These are phyloP conservation scores for Schlechtendalia chinensis DNA, from an alignment of 1,140 invertebrate genomes.

Conservation along the genomic window DNA sequence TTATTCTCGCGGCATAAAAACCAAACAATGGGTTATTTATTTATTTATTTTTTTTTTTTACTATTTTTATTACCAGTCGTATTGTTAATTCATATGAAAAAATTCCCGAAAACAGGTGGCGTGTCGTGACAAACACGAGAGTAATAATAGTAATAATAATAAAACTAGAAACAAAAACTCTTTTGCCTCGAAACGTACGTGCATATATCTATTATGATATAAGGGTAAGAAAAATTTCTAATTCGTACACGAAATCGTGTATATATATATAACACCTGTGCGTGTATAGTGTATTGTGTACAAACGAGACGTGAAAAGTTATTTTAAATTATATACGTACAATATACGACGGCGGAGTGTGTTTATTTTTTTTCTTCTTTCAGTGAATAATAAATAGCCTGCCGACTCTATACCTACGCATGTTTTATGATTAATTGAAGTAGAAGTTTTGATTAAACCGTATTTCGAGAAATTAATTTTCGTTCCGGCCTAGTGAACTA, in stretches of 20 bases:
- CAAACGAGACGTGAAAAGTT: neutral
- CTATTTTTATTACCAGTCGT: neutral
- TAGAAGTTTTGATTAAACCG: conserved; percentile 29
- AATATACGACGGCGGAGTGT: neutral
- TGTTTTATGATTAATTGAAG: conserved; percentile 25
- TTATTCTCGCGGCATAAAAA: neutral
- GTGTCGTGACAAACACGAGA: conserved; percentile 22
- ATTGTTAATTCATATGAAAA: conserved; percentile 22
- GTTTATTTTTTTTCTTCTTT: conserved; percentile 9
- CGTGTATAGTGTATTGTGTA: neutral
- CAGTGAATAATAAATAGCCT: neutral
- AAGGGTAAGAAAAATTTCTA: neutral
- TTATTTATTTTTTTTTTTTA: neutral
- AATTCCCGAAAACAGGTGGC: conserved; percentile 5
- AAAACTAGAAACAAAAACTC: too few relatives aligned
- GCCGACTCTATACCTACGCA: neutral
- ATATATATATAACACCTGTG: neutral
- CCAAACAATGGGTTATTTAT: neutral
- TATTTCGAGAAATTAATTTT: conserved; percentile 27
- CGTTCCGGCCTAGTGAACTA: conserved; percentile 23
- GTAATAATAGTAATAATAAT: neutral
- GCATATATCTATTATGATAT: neutral
- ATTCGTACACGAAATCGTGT: neutral
- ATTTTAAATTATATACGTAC: neutral
- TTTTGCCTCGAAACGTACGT: neutral